phyloP scores from a whole-genome alignment of 2,797 vertebrate genomes.

The Pangasius sanitwongsei region DNA sequence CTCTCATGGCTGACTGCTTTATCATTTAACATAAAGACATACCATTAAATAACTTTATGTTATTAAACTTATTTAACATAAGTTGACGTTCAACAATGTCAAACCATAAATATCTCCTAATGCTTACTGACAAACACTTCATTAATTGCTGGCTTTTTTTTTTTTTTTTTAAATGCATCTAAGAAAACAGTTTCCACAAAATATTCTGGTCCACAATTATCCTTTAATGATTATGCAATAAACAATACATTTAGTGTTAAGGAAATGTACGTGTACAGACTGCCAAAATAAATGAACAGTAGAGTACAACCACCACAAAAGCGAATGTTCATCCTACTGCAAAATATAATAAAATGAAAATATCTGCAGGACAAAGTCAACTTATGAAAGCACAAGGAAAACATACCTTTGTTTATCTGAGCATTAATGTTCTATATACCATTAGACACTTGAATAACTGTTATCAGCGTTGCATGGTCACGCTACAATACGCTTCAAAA shows the following conservation, averaged over 20 bases:
- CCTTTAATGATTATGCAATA: constrained; percentile 61
- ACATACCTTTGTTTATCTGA: constrained; percentile 41
- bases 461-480: constrained; percentile 42
- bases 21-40: not conserved
- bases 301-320: constrained; percentile 51
- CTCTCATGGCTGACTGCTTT: not conserved
- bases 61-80: too few species aligned
- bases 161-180: not conserved
- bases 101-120: not conserved
- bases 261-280: constrained; percentile 47
- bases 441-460: constrained; percentile 49
- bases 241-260: constrained; percentile 63
- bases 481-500: constrained; percentile 47
- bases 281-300: constrained; percentile 49
- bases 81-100: not conserved
- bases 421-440: constrained; percentile 46
- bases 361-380: constrained; percentile 44
- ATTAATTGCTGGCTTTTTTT: not conserved
- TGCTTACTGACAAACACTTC: not conserved
- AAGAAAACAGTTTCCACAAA: constrained; percentile 15
- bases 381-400: constrained; percentile 39
- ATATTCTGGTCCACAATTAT: constrained; percentile 60
- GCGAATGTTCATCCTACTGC: constrained; percentile 41
- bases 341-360: constrained; percentile 51
- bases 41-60: too few species aligned